A percentile compares a stretch with the other conserved stretches of the same genome.
Conservation (phyloP, 2,888 invertebrate species). For the Cyclophora punctaria region DNA sequence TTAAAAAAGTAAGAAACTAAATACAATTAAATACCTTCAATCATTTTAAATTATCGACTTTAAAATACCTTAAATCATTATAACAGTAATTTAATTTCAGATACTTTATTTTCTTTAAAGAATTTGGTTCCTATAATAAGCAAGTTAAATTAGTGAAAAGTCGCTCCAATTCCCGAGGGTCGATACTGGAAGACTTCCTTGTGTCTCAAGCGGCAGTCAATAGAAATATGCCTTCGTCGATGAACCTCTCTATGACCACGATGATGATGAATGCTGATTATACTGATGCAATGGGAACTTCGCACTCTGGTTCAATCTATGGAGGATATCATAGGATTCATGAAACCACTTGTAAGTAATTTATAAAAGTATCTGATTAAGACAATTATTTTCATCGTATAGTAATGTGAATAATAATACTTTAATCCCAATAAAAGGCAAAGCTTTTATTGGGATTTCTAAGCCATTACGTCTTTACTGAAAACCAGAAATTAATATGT, state of each 20-base stretch:
- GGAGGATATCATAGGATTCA: constrained; percentile 50
- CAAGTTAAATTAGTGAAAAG: constrained; percentile 62
- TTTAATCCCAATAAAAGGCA: no score
- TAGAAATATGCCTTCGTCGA: constrained; percentile 32
- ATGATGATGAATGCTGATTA: constrained; percentile 43
- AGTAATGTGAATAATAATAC: no score
- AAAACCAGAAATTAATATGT: no score
- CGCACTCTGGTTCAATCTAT: constrained; percentile 34
- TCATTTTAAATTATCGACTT: no score
- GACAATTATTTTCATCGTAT: no score
- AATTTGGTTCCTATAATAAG: constrained; percentile 68
- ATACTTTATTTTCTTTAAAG: constrained; percentile 73
- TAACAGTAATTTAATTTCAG: constrained; percentile 36
- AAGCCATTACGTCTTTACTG: no score
- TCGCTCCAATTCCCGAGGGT: constrained; percentile 64
- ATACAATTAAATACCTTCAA: no score
- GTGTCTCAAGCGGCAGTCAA: constrained; percentile 32
- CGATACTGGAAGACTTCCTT: constrained; percentile 59
- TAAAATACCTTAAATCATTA: not conserved
- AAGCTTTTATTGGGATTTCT: no score
- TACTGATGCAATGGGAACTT: constrained; percentile 33
- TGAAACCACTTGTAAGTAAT: constrained; percentile 55
- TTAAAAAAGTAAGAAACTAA: constrained; percentile 55
- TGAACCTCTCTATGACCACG: constrained; percentile 43
- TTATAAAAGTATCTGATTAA: no score